Conservation (phyloP, 2,113 vertebrate species). For the Herpetotheres cachinnans region DNA sequence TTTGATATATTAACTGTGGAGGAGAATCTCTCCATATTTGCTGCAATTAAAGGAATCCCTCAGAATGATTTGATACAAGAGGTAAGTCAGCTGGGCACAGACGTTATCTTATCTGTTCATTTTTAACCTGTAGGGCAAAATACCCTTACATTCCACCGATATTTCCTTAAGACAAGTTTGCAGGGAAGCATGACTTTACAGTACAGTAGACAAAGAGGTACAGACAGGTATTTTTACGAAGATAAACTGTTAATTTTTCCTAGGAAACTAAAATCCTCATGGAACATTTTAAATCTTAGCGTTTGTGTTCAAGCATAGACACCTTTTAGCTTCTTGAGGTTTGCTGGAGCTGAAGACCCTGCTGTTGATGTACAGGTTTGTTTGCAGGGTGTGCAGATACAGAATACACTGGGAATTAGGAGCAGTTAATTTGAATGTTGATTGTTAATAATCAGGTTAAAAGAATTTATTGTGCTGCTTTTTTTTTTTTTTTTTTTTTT, state of each 20-base stretch:
- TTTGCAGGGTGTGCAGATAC: background rate
- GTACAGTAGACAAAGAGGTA: accelerated
- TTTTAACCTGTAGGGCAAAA: background rate
- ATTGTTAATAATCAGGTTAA: background rate
- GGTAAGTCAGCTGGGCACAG: slow-evolving; percentile 64
- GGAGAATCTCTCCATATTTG: slow-evolving; percentile 93
- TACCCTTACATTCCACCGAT: accelerated
- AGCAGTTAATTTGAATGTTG: background rate
- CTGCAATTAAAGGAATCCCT: slow-evolving; percentile 92
- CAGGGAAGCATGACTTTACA: accelerated
- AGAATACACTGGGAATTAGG: background rate
- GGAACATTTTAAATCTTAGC: background rate
- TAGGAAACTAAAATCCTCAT: background rate
- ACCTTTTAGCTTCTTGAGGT: background rate
- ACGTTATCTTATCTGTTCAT: accelerated
- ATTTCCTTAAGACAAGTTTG: background rate
- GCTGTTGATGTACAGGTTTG: background rate
- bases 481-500: background rate
- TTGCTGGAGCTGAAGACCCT: background rate
- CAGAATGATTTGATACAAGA: slow-evolving; percentile 82
- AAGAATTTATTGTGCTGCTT: accelerated
- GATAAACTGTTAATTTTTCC: background rate
- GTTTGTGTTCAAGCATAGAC: background rate
- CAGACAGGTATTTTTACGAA: background rate
- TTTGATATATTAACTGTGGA: slow-evolving; percentile 95